Conservation (phyloP, 2,888 invertebrate species). For the Epinotia demarniana region DNA sequence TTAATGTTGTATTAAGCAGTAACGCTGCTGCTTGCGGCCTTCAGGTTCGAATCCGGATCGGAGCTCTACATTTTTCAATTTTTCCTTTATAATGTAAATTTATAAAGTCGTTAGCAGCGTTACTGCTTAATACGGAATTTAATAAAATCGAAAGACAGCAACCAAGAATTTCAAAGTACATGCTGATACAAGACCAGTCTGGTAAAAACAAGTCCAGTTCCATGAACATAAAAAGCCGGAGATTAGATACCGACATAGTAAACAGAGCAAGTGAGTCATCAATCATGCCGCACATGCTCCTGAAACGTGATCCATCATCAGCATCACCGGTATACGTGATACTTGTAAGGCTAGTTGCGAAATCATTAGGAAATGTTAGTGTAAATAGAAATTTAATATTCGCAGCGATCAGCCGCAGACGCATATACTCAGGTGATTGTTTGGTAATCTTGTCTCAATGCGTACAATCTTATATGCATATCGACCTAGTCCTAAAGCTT, state of each 20-base stretch:
- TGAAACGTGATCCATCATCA: constrained; percentile 31
- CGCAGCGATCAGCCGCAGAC: background rate
- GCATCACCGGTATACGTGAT: background rate
- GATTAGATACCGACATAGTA: constrained; percentile 30
- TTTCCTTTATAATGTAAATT: no score
- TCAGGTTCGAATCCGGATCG: no score
- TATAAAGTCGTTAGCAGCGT: no score
- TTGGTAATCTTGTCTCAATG: background rate
- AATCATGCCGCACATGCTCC: constrained; percentile 27
- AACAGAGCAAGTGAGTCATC: constrained; percentile 28
- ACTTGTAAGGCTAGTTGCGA: background rate
- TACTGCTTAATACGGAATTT: no score
- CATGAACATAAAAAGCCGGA: constrained; percentile 29
- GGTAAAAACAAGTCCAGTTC: constrained; percentile 23
- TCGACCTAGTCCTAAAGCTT: no score
- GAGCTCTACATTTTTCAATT: no score
- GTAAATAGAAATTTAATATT: constrained; percentile 1
- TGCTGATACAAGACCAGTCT: constrained; percentile 1
- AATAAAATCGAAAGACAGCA: no score
- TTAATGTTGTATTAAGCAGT: no score
- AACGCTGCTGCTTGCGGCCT: no score
- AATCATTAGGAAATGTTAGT: constrained; percentile 15
- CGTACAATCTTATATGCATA: no score
- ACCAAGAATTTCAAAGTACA: background rate
- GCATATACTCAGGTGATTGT: background rate